These are phyloP conservation scores for Hormaphis cornu DNA, from an alignment of 1,140 invertebrate genomes.

Conservation along the genomic window DNA sequence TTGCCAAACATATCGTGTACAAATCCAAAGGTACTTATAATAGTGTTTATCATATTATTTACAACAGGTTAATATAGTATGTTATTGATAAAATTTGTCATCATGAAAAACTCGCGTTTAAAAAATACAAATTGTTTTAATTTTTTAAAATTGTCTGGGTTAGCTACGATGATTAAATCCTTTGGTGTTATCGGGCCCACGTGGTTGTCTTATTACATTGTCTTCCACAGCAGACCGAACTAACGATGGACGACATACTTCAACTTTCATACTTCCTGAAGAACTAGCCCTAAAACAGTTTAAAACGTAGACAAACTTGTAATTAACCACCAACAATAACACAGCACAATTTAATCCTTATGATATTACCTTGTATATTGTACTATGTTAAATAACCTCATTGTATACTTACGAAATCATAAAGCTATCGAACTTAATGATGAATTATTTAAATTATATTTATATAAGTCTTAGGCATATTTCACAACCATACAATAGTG, in stretches of 20 bases:
- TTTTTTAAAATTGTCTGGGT: constrained; percentile 1
- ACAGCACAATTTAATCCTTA: too few relatives aligned
- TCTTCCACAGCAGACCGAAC: constrained; percentile 4
- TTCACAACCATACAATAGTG: too few relatives aligned
- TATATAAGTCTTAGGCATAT: too few relatives aligned
- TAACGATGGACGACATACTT: constrained; percentile 11
- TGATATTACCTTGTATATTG: too few relatives aligned
- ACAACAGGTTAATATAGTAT: constrained; percentile 18
- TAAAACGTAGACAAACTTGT: too few relatives aligned
- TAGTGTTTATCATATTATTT: constrained; percentile 1
- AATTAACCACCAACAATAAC: too few relatives aligned
- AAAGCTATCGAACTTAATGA: too few relatives aligned
- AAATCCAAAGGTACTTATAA: background rate
- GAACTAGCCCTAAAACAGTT: constrained; percentile 15
- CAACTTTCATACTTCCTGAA: constrained; percentile 15
- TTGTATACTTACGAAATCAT: too few relatives aligned
- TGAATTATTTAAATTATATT: too few relatives aligned
- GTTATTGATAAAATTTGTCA: constrained; percentile 1
- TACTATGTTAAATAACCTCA: too few relatives aligned
- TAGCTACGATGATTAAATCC: constrained; percentile 29
- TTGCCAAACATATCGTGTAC: background rate
- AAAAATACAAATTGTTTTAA: background rate
- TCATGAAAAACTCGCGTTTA: constrained; percentile 3
- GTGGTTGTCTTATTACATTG: constrained; percentile 19
- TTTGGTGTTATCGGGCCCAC: constrained; percentile 24